Percentiles rank a stretch among this genome's conserved stretches.
phyloP scores from a whole-genome alignment of 2,797 vertebrate genomes.

The Falco novaeseelandiae region DNA sequence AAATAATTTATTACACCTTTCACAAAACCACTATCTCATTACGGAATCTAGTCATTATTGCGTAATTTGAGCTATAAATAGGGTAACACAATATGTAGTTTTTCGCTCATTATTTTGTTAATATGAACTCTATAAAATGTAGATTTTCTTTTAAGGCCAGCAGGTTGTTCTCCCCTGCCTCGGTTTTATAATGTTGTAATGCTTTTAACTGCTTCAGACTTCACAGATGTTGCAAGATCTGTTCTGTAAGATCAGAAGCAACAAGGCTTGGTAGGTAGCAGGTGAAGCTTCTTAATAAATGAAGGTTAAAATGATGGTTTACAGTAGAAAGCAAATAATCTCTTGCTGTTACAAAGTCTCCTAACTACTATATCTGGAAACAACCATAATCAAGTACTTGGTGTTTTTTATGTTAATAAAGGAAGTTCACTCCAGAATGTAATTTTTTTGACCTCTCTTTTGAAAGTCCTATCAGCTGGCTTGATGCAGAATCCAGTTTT shows the following conservation, averaged over 20 bases:
- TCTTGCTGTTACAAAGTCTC: neutral
- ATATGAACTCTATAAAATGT: neutral
- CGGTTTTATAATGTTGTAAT: neutral
- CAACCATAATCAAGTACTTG: accelerated
- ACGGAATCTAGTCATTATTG: neutral
- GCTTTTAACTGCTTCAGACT: neutral
- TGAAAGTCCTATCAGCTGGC: neutral
- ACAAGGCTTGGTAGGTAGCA: neutral
- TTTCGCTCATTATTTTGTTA: neutral
- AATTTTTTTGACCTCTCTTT: neutral
- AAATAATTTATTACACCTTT: neutral
- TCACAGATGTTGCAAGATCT: neutral
- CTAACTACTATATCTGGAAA: neutral
- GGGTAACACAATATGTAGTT: neutral
- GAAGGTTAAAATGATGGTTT: neutral
- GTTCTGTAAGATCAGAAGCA: neutral
- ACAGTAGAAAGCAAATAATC: neutral
- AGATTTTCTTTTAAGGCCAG: neutral
- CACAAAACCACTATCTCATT: neutral
- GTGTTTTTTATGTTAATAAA: neutral
- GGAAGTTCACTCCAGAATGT: neutral
- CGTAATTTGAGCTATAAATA: neutral
- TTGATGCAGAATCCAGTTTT: neutral
- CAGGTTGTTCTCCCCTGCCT: neutral
- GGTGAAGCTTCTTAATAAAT: no score